phyloP scores from a whole-genome alignment of 2,888 invertebrate species.

The Synergus gifuensis region DNA sequence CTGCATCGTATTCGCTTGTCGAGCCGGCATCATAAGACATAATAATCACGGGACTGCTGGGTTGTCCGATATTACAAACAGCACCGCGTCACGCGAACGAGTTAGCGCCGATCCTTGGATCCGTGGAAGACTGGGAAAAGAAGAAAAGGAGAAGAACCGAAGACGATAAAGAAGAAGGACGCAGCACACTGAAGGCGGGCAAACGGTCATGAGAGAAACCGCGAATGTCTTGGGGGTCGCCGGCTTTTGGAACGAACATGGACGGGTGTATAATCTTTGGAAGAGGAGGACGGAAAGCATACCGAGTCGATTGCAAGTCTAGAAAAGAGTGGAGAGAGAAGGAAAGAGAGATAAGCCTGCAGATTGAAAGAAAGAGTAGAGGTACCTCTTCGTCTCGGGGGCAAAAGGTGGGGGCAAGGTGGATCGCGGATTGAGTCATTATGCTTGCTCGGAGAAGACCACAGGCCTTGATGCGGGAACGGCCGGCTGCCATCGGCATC shows the following conservation, averaged over 20 bases:
- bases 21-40: constrained; percentile 48
- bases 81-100: constrained; percentile 63
- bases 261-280: constrained; percentile 68
- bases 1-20: background rate
- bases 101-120: constrained; percentile 55
- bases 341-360: constrained; percentile 46
- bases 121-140: constrained; percentile 41
- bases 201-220: constrained; percentile 62
- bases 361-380: constrained; percentile 57
- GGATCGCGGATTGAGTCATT: constrained; percentile 78
- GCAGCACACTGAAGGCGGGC: constrained; percentile 17
- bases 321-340: constrained; percentile 46
- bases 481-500: constrained; percentile 71
- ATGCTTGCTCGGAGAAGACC: constrained; percentile 75
- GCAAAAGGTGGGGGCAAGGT: constrained; percentile 69
- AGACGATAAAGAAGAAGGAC: constrained; percentile 20
- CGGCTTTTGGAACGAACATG: constrained; percentile 60
- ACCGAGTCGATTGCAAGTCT: constrained; percentile 41
- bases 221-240: constrained; percentile 63
- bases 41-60: constrained; percentile 56
- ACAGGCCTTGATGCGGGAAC: constrained; percentile 74
- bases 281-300: constrained; percentile 46
- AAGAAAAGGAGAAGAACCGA: constrained; percentile 23
- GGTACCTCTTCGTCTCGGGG: constrained; percentile 56
- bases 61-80: constrained; percentile 59